Percentiles rank a stretch among this genome's conserved stretches.
Evolutionary conservation across 2,888 invertebrate genomes (phyloP).

Genomic region (Micropterix aruncella): DNA sequence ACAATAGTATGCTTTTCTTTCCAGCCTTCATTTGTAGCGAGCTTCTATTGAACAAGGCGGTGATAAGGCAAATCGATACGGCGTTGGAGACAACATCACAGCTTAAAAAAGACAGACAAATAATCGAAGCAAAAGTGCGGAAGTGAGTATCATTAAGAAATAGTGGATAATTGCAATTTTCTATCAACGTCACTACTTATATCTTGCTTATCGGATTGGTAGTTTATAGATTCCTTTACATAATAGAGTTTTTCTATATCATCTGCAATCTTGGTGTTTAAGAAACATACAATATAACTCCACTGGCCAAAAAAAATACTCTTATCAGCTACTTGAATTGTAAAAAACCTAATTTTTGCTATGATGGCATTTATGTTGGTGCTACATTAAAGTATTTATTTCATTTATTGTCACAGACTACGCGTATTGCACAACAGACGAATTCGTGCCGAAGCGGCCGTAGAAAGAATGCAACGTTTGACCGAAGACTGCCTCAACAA

Average conservation of each 20-base stretch:
- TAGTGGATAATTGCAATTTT: no score
- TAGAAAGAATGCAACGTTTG: slow-evolving; percentile 36
- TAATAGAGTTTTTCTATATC: no score
- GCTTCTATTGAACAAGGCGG: slow-evolving; percentile 82
- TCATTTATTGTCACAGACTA: no score
- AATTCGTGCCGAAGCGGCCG: slow-evolving; percentile 57
- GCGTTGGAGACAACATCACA: slow-evolving; percentile 78
- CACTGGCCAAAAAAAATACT: no score
- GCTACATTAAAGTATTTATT: no score
- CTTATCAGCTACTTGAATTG: no score
- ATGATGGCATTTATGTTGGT: no score
- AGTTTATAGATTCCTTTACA: slow-evolving; percentile 2
- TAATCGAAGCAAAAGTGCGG: slow-evolving; percentile 83
- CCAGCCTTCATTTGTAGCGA: slow-evolving; percentile 90
- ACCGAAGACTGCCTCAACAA: slow-evolving; percentile 23
- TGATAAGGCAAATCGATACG: slow-evolving; percentile 78
- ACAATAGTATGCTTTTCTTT: no score
- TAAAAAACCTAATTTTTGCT: no score
- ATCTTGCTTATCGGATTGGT: no score
- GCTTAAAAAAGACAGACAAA: slow-evolving; percentile 80
- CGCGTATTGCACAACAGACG: slow-evolving; percentile 62
- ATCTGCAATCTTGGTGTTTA: no score
- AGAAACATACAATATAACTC: slow-evolving; percentile 2
- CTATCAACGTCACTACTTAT: no score
- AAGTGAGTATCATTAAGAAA: slow-evolving; percentile 55